Conservation (phyloP, 2,888 invertebrate genomes). For the Dascillus cervinus region DNA sequence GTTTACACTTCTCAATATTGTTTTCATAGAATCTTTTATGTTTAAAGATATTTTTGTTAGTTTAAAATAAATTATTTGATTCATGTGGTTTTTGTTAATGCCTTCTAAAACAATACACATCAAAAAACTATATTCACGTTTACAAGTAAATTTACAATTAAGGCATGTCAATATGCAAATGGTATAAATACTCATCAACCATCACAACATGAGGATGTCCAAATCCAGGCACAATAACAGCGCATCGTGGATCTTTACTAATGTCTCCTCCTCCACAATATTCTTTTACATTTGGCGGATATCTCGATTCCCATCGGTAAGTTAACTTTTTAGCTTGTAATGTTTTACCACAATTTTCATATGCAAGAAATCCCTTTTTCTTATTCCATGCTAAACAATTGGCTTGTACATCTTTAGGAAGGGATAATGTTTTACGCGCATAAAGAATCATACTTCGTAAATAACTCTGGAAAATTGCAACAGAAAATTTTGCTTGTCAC, state of each 20-base stretch:
- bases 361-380: slow-evolving; percentile 8
- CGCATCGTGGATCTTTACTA: slow-evolving; percentile 12
- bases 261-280: slow-evolving; percentile 9
- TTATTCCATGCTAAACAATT: slow-evolving; percentile 8
- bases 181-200: slow-evolving; percentile 16
- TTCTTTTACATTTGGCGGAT: slow-evolving; percentile 7
- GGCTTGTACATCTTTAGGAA: slow-evolving; percentile 4
- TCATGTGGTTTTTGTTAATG: too few species aligned
- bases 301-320: slow-evolving; percentile 10
- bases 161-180: slow-evolving; percentile 10
- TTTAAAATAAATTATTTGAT: too few species aligned
- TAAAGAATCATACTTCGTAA: slow-evolving; percentile 4
- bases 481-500: slow-evolving; percentile 1
- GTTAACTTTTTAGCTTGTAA: slow-evolving; percentile 9
- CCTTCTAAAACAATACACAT: too few species aligned
- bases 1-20: too few species aligned
- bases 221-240: slow-evolving; percentile 15
- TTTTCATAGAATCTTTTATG: too few species aligned
- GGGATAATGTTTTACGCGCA: slow-evolving; percentile 1
- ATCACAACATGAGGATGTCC: slow-evolving; percentile 16
- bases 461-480: slow-evolving; percentile 3
- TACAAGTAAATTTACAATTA: too few species aligned
- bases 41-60: too few species aligned
- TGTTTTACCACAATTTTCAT: slow-evolving; percentile 2
- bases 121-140: too few species aligned